Percentiles rank a stretch among this genome's conserved stretches.
phyloP scores from a whole-genome alignment of 2,888 invertebrate genomes.

The Rhopalosiphum nymphaeae region DNA sequence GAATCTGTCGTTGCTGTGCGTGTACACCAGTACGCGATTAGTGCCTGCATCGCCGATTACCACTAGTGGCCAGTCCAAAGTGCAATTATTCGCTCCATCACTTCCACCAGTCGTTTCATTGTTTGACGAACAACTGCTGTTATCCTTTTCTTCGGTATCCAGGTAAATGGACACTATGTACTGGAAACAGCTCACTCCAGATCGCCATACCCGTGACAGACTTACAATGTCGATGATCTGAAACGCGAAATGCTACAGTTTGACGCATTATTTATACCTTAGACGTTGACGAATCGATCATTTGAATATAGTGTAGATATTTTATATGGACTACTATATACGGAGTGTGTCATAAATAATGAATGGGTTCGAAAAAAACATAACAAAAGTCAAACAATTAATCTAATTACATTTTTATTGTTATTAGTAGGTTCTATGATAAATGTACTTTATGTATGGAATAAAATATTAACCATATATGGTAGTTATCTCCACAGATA shows the following conservation, averaged over 20 bases:
- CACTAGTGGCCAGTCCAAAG: slow-evolving; percentile 20
- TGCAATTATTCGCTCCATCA: not conserved
- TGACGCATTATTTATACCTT: not conserved
- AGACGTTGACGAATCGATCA: not conserved
- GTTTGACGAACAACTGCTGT: not conserved
- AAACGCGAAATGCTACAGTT: not conserved
- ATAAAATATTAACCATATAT: too few species aligned
- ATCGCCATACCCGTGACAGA: not conserved
- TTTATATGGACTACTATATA: too few species aligned
- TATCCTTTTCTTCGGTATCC: not conserved
- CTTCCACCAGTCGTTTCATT: not conserved
- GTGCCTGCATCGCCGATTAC: slow-evolving; percentile 38
- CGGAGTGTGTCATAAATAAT: too few species aligned
- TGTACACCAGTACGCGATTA: slow-evolving; percentile 26
- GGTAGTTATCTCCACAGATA: too few species aligned
- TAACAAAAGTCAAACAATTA: too few species aligned
- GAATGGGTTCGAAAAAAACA: too few species aligned
- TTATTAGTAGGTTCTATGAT: too few species aligned
- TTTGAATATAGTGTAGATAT: too few species aligned
- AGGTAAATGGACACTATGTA: slow-evolving; percentile 40
- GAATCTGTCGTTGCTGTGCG: slow-evolving; percentile 14
- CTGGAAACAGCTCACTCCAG: slow-evolving; percentile 33
- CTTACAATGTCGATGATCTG: slow-evolving; percentile 18
- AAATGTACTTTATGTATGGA: too few species aligned
- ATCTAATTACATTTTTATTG: too few species aligned